Percentiles rank a stretch among this genome's conserved stretches.
Conservation (phyloP, 2,888 invertebrate genomes). For the Tipula lateralis region DNA sequence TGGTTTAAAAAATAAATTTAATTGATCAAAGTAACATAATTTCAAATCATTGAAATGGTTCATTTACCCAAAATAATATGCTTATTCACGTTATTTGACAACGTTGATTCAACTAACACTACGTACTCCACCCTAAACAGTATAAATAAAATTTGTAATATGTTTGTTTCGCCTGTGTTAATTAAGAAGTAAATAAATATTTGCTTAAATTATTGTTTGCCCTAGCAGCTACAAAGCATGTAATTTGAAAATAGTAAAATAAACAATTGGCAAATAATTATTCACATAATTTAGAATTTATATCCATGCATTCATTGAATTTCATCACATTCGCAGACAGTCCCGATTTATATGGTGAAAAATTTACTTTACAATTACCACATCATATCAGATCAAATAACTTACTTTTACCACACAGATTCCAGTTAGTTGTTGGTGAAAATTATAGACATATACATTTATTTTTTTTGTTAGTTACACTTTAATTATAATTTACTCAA, state of each 20-base stretch:
- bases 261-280: background rate
- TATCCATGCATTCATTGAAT: background rate
- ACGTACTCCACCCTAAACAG: background rate
- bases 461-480: background rate
- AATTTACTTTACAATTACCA: background rate
- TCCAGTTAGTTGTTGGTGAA: background rate
- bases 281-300: slow-evolving; percentile 1
- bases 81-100: background rate
- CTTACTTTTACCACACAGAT: background rate
- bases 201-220: background rate
- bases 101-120: background rate
- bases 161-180: background rate
- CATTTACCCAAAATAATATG: background rate
- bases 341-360: background rate
- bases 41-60: background rate
- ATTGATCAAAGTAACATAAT: background rate
- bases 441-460: background rate
- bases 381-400: background rate
- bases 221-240: background rate
- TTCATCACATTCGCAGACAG: background rate
- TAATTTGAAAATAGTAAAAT: slow-evolving; percentile 11
- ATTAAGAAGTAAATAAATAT: background rate
- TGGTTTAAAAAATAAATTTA: background rate
- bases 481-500: background rate
- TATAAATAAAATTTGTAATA: background rate